Conservation (phyloP, 2,797 vertebrate genomes). For the Cossypha polioptera region DNA sequence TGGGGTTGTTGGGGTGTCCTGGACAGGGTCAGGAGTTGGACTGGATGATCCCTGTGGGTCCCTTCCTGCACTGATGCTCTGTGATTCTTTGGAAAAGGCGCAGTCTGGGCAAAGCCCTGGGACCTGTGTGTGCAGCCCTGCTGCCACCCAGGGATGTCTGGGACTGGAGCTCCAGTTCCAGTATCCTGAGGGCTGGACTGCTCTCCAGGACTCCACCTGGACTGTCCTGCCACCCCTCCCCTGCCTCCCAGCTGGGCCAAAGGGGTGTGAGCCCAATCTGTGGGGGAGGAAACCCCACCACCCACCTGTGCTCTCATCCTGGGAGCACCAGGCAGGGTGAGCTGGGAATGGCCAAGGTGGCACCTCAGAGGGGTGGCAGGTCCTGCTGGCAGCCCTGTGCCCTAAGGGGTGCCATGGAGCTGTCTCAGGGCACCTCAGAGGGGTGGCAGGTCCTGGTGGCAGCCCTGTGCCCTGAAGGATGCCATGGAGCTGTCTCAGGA, state of each 20-base stretch:
- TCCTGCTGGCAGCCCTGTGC: not conserved
- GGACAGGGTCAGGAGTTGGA: not conserved
- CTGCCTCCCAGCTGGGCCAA: not conserved
- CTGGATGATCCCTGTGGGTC: not conserved
- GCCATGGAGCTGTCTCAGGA: not conserved
- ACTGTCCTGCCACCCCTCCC: not conserved
- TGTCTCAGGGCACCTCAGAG: not conserved
- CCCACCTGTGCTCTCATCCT: fast-evolving
- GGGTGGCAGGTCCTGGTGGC: not conserved
- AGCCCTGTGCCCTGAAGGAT: not conserved
- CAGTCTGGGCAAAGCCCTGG: not conserved
- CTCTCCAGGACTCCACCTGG: not conserved
- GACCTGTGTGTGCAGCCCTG: not conserved
- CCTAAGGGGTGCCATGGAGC: not conserved
- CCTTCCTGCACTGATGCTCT: not conserved
- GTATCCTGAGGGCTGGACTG: not conserved
- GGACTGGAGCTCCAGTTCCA: not conserved
- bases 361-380: not conserved
- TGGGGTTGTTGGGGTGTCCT: not conserved
- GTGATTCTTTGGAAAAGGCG: not conserved
- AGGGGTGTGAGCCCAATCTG: not conserved
- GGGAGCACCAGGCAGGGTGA: not conserved
- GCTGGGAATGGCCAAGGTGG: not conserved
- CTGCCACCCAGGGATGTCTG: not conserved
- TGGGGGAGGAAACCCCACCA: fast-evolving